Percentiles rank a stretch among this genome's conserved stretches.
Conservation (phyloP, 2,113 vertebrate species). For the Peromyscus polionotus region DNA sequence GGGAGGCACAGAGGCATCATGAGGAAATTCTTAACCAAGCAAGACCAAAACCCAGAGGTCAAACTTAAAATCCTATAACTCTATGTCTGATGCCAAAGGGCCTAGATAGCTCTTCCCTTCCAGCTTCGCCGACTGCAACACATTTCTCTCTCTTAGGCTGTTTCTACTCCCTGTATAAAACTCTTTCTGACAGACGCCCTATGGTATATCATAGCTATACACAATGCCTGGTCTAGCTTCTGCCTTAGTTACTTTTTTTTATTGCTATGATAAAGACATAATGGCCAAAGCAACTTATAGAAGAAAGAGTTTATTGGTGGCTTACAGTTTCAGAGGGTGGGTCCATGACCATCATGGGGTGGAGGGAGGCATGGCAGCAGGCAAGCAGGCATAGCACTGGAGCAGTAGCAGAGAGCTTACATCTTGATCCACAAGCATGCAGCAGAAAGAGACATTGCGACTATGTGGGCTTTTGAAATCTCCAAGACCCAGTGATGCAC, state of each 20-base stretch:
- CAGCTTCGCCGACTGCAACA: neutral
- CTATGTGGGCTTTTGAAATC: neutral
- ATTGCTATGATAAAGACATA: neutral
- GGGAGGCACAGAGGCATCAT: neutral
- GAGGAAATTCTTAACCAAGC: neutral
- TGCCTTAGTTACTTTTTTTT: neutral
- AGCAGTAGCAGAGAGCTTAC: neutral
- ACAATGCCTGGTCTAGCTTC: neutral
- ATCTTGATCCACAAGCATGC: neutral
- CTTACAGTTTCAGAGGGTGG: neutral
- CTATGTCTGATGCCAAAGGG: neutral
- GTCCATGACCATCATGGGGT: neutral
- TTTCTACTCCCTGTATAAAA: neutral
- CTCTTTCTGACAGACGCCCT: neutral
- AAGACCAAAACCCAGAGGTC: neutral
- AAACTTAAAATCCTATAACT: neutral
- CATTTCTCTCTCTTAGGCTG: neutral
- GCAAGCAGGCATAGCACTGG: neutral
- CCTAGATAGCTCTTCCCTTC: neutral
- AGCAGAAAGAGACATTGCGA: neutral
- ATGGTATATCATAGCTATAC: neutral
- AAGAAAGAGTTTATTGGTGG: neutral
- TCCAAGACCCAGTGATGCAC: neutral
- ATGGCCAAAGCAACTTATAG: neutral
- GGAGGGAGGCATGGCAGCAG: neutral